These are phyloP conservation scores for Lagopus leucura DNA, from an alignment of 2,113 vertebrate species.

Conservation along the genomic window DNA sequence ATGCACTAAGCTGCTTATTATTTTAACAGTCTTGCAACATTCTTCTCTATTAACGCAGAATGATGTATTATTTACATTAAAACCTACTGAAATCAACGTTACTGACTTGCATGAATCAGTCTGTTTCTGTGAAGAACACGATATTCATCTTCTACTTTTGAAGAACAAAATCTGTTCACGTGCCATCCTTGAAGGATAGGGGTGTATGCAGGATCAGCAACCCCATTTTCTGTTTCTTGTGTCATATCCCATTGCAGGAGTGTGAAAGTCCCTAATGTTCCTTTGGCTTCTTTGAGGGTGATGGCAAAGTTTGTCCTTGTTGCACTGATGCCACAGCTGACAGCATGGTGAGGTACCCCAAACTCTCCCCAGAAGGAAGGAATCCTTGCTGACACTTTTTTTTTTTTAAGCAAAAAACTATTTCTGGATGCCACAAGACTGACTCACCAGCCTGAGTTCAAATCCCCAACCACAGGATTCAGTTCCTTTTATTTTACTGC, in stretches of 20 bases:
- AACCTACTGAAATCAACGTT: neutral
- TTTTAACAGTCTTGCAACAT: neutral
- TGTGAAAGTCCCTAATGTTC: neutral
- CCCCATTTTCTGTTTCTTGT: neutral
- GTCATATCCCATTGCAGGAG: neutral
- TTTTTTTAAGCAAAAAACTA: constrained; percentile 16
- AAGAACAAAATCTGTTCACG: neutral
- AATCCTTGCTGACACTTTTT: neutral
- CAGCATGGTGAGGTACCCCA: fast-evolving
- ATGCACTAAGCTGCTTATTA: neutral
- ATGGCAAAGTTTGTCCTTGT: neutral
- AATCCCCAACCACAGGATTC: constrained; percentile 38
- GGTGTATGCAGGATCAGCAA: neutral
- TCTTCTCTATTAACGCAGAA: neutral
- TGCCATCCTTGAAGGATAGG: neutral
- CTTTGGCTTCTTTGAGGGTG: neutral
- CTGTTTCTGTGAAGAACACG: neutral
- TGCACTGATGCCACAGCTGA: fast-evolving
- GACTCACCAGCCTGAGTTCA: constrained; percentile 26
- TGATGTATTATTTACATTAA: neutral
- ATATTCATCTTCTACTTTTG: neutral
- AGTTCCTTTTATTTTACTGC: constrained; percentile 50
- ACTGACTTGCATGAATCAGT: neutral
- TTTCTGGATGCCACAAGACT: constrained; percentile 32
- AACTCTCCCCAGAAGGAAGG: constrained; percentile 3